Evolutionary conservation across 2,888 invertebrate species (phyloP).

Genomic region (Hypena proboscidalis): DNA sequence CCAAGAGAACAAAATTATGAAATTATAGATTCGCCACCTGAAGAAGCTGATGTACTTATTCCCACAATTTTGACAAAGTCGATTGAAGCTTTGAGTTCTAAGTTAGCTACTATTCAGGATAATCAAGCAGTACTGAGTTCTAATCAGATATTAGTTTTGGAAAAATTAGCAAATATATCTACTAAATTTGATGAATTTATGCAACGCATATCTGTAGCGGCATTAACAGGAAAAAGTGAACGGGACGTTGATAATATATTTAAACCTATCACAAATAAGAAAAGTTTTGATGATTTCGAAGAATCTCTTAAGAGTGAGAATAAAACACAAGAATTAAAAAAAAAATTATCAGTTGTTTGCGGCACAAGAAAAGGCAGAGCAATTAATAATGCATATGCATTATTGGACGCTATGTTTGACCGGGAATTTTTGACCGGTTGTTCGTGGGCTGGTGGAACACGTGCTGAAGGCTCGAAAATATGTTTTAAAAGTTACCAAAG

Average conservation of each 20-base stretch:
- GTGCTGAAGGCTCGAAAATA: slow-evolving; percentile 7
- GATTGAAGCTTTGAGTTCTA: too few species aligned
- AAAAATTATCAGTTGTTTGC: not conserved
- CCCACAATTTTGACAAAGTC: too few species aligned
- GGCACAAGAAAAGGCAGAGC: slow-evolving; percentile 7
- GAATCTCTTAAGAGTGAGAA: not conserved
- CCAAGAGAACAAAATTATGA: too few species aligned
- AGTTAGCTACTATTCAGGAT: too few species aligned
- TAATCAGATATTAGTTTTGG: too few species aligned
- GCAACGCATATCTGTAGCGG: not conserved
- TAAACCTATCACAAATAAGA: not conserved
- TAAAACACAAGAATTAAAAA: not conserved
- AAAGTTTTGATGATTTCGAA: not conserved
- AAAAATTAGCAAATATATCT: too few species aligned
- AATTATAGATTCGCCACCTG: too few species aligned
- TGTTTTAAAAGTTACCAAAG: slow-evolving; percentile 12
- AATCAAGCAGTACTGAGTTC: too few species aligned
- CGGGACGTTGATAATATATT: too few species aligned
- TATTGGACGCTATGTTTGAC: slow-evolving; percentile 15
- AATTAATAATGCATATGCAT: slow-evolving; percentile 12
- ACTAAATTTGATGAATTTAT: too few species aligned
- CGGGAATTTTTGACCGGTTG: slow-evolving; percentile 12
- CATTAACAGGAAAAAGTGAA: not conserved
- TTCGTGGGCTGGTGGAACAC: slow-evolving; percentile 17
- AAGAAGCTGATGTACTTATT: too few species aligned